These are phyloP conservation scores for Enteromius anoplus DNA, from an alignment of 2,797 vertebrate species.

Conservation along the genomic window DNA sequence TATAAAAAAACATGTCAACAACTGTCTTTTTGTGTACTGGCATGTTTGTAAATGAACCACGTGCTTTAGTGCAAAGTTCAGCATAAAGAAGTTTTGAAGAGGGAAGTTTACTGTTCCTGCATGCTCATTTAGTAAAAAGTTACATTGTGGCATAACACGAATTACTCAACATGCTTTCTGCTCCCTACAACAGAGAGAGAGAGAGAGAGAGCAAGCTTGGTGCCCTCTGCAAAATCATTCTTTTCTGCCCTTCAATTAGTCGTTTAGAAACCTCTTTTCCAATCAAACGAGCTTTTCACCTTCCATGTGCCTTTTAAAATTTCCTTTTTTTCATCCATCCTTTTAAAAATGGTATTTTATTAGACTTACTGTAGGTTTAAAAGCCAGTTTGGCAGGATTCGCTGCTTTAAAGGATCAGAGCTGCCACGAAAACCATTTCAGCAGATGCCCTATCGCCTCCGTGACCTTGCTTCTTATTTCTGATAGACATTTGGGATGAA, in stretches of 20 bases:
- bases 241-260: constrained; percentile 1
- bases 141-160: neutral
- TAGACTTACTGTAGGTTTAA: neutral
- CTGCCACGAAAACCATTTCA: constrained; percentile 1
- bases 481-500: neutral
- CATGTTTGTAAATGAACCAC: too few relatives aligned
- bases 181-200: neutral
- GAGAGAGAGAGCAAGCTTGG: neutral
- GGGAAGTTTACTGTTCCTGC: too few relatives aligned
- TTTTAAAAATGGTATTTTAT: neutral
- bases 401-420: neutral
- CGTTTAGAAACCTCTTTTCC: neutral
- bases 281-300: neutral
- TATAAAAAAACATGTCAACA: too few relatives aligned
- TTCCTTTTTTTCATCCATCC: neutral
- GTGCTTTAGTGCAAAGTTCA: too few relatives aligned
- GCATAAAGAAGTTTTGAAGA: too few relatives aligned
- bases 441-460: neutral
- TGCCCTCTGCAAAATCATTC: neutral
- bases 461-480: constrained; percentile 8
- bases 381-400: neutral
- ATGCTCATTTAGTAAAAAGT: neutral
- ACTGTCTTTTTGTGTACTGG: too few relatives aligned
- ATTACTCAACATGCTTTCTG: neutral
- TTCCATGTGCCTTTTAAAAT: neutral